phyloP scores from a whole-genome alignment of 2,888 invertebrate genomes.

The Magallana nippona region DNA sequence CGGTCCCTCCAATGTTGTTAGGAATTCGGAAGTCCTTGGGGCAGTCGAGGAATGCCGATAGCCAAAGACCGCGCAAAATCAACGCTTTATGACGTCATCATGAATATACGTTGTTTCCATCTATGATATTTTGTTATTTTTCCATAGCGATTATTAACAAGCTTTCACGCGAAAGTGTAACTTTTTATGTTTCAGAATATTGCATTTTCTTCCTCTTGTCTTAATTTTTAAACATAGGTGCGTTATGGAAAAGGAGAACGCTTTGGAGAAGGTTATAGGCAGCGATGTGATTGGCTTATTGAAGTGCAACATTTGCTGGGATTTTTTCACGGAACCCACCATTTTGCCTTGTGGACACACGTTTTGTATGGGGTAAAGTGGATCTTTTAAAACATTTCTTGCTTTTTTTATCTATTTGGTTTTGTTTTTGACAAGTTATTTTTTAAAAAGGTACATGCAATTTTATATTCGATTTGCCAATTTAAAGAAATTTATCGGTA shows the following conservation, averaged over 20 bases:
- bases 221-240: not conserved
- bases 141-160: not conserved
- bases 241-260: slow-evolving; percentile 13
- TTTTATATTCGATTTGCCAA: no score
- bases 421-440: not conserved
- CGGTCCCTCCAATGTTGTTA: no score
- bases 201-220: not conserved
- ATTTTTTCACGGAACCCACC: slow-evolving; percentile 48
- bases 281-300: slow-evolving; percentile 42
- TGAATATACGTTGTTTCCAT: not conserved
- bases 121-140: not conserved
- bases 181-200: not conserved
- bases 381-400: not conserved
- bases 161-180: not conserved
- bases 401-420: not conserved
- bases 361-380: slow-evolving; percentile 51
- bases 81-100: not conserved
- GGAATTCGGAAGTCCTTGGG: no score
- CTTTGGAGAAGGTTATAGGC: slow-evolving; percentile 10
- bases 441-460: not conserved
- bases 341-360: slow-evolving; percentile 52
- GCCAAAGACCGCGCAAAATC: not conserved
- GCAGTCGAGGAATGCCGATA: no score
- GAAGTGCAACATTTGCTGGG: slow-evolving; percentile 53
- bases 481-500: no score